Evolutionary conservation across 2,797 vertebrate genomes (phyloP).

Genomic region (Kryptolebias ocellatus): DNA sequence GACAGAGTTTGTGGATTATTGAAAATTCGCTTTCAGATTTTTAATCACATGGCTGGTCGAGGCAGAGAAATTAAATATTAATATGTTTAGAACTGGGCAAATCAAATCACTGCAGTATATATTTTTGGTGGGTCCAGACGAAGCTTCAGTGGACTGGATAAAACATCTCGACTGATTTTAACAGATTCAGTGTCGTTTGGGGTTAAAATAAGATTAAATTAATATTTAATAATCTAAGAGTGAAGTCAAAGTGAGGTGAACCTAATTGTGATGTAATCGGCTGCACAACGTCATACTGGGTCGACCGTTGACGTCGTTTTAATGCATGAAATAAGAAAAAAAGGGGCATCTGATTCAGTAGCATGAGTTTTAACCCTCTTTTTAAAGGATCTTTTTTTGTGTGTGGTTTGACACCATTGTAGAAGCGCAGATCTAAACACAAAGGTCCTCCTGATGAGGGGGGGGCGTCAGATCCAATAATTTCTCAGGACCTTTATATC

Average conservation of each 20-base stretch:
- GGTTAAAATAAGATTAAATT: background rate
- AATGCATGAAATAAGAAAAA: conserved; percentile 5
- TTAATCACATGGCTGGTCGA: background rate
- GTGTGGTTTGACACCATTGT: background rate
- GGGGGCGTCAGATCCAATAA: background rate
- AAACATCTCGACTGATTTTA: background rate
- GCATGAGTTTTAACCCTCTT: background rate
- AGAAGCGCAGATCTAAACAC: too few species aligned
- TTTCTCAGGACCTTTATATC: background rate
- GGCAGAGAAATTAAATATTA: background rate
- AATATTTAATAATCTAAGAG: background rate
- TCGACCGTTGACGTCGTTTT: background rate
- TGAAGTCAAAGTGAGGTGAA: background rate
- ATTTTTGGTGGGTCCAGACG: background rate
- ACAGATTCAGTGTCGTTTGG: conserved; percentile 2
- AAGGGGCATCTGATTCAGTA: background rate
- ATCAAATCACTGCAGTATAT: background rate
- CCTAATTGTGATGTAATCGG: too few species aligned
- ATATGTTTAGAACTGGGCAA: background rate
- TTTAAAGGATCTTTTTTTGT: background rate
- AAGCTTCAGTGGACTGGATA: background rate
- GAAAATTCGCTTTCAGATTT: background rate
- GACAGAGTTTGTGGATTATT: background rate
- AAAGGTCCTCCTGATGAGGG: too few species aligned
- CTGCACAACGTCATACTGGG: background rate